Percentiles rank a stretch among this genome's conserved stretches.
Conservation (phyloP, 2,113 vertebrate genomes). For the Poicephalus meyeri region DNA sequence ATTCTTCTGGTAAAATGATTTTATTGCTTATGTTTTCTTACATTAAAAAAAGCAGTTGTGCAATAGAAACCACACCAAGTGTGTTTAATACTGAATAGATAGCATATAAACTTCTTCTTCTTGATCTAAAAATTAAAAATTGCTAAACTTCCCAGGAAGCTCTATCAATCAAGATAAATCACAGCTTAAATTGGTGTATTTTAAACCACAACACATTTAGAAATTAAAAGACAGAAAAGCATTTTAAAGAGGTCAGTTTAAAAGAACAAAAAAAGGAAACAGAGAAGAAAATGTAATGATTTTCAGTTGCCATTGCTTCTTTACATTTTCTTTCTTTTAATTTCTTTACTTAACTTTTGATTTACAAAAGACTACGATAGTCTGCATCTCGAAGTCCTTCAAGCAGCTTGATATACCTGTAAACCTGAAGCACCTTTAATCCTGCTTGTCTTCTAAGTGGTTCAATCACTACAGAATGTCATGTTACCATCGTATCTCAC, state of each 20-base stretch:
- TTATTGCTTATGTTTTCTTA: neutral
- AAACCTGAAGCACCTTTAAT: conserved; percentile 3
- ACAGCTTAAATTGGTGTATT: neutral
- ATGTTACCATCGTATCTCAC: neutral
- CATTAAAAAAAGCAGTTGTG: neutral
- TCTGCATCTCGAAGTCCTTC: neutral
- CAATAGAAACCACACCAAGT: neutral
- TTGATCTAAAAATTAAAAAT: neutral
- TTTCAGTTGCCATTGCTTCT: neutral
- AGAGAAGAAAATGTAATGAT: neutral
- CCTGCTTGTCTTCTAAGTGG: neutral
- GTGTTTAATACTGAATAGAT: neutral
- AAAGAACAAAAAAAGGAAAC: neutral
- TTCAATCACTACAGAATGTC: neutral
- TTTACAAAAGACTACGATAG: neutral
- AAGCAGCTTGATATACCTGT: neutral
- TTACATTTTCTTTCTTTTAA: neutral
- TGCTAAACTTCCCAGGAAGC: neutral
- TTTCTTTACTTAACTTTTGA: neutral
- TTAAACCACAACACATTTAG: neutral
- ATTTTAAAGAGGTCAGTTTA: neutral
- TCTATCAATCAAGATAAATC: neutral
- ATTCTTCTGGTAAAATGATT: neutral
- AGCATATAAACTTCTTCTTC: neutral
- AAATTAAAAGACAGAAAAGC: neutral